phyloP scores from a whole-genome alignment of 2,797 vertebrate species.

The Enteromius thamalakanensis region DNA sequence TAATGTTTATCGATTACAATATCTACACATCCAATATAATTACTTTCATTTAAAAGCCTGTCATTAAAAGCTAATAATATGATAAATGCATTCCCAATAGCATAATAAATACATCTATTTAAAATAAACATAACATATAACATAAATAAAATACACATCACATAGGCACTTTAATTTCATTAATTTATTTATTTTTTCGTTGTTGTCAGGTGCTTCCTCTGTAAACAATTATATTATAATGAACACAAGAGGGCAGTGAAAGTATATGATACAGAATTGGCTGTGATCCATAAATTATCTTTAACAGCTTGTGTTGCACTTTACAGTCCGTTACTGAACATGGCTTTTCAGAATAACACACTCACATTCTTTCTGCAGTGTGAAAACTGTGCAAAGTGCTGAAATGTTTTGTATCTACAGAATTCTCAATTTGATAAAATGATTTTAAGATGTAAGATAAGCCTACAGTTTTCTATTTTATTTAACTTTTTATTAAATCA shows the following conservation, averaged over 20 bases:
- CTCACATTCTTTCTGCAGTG: background rate
- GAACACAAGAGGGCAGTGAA: slow-evolving; percentile 38
- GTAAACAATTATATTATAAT: background rate
- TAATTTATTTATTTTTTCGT: background rate
- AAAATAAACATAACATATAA: no score
- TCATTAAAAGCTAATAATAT: background rate
- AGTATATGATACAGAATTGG: background rate
- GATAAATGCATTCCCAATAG: background rate
- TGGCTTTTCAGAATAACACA: background rate
- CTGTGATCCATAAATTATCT: background rate
- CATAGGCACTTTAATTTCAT: background rate
- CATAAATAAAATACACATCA: no score
- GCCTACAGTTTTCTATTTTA: background rate
- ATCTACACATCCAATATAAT: background rate
- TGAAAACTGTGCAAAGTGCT: background rate
- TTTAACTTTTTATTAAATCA: background rate
- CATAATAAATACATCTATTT: no score
- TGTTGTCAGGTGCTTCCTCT: background rate
- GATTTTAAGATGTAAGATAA: background rate
- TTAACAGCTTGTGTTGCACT: background rate
- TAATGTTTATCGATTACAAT: background rate
- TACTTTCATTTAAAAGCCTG: no score
- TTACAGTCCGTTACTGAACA: background rate
- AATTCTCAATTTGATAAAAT: background rate
- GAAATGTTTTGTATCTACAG: background rate